Evolutionary conservation across 2,113 vertebrate genomes (phyloP).

Genomic region (Cervus canadensis): DNA sequence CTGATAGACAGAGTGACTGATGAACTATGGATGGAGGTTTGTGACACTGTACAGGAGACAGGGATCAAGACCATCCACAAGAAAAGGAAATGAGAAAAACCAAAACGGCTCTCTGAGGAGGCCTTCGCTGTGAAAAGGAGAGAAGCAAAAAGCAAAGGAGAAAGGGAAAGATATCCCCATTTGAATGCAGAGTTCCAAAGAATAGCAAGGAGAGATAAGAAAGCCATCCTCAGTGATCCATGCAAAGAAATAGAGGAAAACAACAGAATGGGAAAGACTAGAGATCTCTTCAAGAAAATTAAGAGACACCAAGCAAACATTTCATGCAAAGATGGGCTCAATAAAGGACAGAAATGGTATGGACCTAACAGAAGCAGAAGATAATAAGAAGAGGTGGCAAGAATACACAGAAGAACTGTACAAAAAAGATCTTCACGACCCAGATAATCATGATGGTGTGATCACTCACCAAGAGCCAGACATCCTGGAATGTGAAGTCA

Average conservation of each 20-base stretch:
- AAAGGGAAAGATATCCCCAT: background rate
- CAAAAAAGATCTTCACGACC: background rate
- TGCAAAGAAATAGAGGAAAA: background rate
- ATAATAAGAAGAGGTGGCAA: background rate
- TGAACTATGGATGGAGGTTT: background rate
- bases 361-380: background rate
- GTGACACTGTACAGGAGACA: background rate
- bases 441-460: background rate
- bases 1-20: background rate
- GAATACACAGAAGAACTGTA: background rate
- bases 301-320: background rate
- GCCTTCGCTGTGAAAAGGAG: background rate
- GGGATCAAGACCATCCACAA: background rate
- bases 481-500: background rate
- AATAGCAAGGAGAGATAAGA: background rate
- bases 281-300: background rate
- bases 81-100: background rate
- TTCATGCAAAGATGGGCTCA: background rate
- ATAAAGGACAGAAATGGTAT: background rate
- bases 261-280: background rate
- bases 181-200: background rate
- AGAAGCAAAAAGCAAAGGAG: background rate
- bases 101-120: background rate
- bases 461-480: background rate
- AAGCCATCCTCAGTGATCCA: accelerated